Percentiles rank a stretch among this genome's conserved stretches.
Conservation (phyloP, 2,888 invertebrate species). For the Acleris sparsana region DNA sequence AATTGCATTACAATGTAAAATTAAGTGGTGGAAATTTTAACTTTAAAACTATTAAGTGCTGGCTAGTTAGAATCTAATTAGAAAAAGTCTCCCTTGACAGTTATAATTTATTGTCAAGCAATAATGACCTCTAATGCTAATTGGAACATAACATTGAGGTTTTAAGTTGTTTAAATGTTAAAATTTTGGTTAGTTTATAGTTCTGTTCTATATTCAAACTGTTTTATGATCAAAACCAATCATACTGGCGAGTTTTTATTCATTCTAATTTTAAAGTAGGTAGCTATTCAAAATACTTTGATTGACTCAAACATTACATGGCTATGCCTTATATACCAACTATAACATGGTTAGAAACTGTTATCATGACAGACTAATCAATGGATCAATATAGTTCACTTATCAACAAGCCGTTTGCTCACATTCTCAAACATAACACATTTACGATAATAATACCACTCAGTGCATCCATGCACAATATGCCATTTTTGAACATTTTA, state of each 20-base stretch:
- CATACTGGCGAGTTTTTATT: too few relatives aligned
- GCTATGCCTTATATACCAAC: too few relatives aligned
- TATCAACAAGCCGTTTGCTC: conserved; percentile 16
- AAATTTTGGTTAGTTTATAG: too few relatives aligned
- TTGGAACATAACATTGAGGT: background rate
- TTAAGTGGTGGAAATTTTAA: too few relatives aligned
- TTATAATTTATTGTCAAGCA: background rate
- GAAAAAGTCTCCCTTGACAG: conserved; percentile 11
- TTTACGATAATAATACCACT: background rate
- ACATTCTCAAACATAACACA: background rate
- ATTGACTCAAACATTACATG: too few relatives aligned
- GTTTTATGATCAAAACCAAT: too few relatives aligned
- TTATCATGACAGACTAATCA: conserved; percentile 30
- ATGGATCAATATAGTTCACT: conserved; percentile 27
- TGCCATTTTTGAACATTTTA: too few relatives aligned
- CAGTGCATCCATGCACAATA: too few relatives aligned
- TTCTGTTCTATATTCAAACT: too few relatives aligned
- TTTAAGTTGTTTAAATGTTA: background rate
- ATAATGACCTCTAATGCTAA: conserved; percentile 2
- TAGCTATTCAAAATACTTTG: too few relatives aligned
- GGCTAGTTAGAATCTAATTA: conserved; percentile 32
- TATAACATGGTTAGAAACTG: background rate
- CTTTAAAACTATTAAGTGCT: background rate
- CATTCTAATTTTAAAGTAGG: too few relatives aligned
- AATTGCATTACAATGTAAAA: too few relatives aligned